Evolutionary conservation across 1,140 invertebrate species (phyloP).

Genomic region (Bombus superbus): DNA sequence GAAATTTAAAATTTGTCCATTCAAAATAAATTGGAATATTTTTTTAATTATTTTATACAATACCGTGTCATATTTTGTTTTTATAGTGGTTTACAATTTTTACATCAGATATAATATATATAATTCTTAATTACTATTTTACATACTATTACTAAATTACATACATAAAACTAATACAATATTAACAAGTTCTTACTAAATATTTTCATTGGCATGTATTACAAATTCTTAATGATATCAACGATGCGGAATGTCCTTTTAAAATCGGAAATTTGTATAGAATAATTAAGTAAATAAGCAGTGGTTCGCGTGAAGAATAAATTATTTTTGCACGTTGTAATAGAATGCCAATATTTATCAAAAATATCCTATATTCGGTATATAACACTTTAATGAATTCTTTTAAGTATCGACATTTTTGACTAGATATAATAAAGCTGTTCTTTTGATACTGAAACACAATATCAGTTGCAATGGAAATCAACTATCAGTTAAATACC

Average conservation of each 20-base stretch:
- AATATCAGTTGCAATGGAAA: neutral
- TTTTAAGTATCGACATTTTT: constrained; percentile 16
- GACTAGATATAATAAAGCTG: constrained; percentile 28
- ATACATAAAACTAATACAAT: constrained; percentile 9
- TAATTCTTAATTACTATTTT: constrained; percentile 3
- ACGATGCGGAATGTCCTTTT: constrained; percentile 9
- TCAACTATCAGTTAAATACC: neutral
- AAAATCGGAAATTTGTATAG: neutral
- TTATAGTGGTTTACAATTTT: constrained; percentile 29
- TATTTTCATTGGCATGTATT: neutral
- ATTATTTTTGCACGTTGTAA: neutral
- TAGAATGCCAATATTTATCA: neutral
- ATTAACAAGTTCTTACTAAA: neutral
- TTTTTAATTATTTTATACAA: constrained; percentile 19
- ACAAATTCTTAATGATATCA: neutral
- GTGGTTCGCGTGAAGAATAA: neutral
- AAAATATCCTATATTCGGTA: neutral
- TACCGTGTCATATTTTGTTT: neutral
- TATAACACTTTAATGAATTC: neutral
- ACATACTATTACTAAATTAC: neutral
- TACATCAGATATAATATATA: constrained; percentile 19
- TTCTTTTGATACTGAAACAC: neutral
- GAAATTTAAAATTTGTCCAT: neutral
- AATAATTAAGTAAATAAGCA: neutral
- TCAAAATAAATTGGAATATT: neutral